A percentile compares a stretch with the other conserved stretches of the same genome.
phyloP scores from a whole-genome alignment of 2,888 invertebrate species.

The Cosmorhoe ocellata region DNA sequence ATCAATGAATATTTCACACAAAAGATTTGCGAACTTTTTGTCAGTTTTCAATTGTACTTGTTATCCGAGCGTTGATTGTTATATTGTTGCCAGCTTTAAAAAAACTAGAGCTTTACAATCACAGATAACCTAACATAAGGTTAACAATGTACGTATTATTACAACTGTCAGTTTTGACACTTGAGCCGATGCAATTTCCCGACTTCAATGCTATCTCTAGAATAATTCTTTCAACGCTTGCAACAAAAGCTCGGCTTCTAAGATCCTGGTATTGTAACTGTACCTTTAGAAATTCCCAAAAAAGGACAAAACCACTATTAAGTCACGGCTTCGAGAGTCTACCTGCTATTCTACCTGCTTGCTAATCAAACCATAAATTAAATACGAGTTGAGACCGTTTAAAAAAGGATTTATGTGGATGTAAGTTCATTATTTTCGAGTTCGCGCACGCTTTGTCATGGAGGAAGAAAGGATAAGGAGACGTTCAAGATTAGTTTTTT shows the following conservation, averaged over 20 bases:
- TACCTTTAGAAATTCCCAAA: conserved; percentile 64
- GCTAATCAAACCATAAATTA: conserved; percentile 75
- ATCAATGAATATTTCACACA: too few relatives aligned
- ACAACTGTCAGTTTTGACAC: conserved; percentile 18
- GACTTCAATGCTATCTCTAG: conserved; percentile 36
- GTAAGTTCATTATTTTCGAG: conserved; percentile 66
- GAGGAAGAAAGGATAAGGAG: conserved; percentile 22
- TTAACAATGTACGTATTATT: conserved; percentile 11
- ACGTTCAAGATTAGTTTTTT: conserved; percentile 30
- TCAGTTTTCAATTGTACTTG: conserved; percentile 2
- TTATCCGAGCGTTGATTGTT: not conserved
- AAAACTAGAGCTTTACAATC: conserved; percentile 10
- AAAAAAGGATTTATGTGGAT: conserved; percentile 58
- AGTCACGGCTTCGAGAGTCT: conserved; percentile 49
- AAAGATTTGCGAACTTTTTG: not conserved
- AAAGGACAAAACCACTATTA: conserved; percentile 45
- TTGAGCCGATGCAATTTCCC: conserved; percentile 13
- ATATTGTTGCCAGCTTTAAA: conserved; percentile 10
- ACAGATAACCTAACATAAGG: not conserved
- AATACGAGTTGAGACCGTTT: conserved; percentile 48
- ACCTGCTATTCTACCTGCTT: conserved; percentile 70
- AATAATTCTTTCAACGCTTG: conserved; percentile 58
- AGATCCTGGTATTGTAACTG: conserved; percentile 52
- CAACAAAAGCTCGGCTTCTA: conserved; percentile 51
- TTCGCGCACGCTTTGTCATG: conserved; percentile 45